Evolutionary conservation across 2,113 vertebrate species (phyloP), one percentile per base, ranked within the genome.

Genomic region (Neogobius melanostomus): DNA sequence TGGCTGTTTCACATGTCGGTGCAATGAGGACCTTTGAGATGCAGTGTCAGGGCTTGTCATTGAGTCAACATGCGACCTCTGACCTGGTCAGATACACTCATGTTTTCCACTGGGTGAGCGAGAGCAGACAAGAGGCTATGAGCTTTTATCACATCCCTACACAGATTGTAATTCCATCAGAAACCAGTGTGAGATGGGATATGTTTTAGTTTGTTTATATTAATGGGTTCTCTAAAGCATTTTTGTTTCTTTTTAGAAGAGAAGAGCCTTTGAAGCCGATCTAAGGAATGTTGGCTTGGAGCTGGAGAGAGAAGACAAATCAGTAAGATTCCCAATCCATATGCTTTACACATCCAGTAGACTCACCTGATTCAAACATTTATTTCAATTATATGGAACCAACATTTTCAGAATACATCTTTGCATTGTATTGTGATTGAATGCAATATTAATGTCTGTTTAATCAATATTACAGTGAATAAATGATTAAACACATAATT

Each of bases 291-390:
- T 92, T n/a, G 98, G 98, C 57, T 92, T 99, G 88, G 94, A 97
- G 71, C 90, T 98, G 75, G 96, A 99, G 92, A 94, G 85, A 0
- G 96, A 99, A 90, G 94, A 97, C 82, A 99, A 97, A 91, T 93
- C 85, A 76, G 98, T 99, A 72, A 91, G 90, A 71, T 56, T n/a
- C 11, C 50, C 12, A 12, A 62, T 11, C 62, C 12, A 56, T 17
- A 56, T 56, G 9, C 28, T 36, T 36, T 10, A 50, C 2, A 14
- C 11, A 49, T 11, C 14, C n/a, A 17, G 51, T 16, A 56, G 1
- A 28, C 28, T 28, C 16, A 28, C 10, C 53, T 56, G 14, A 51
- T 51, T 15, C 15, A 51, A 51, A n/a, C 50, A 51, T 51, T 7
- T 7, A 51, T 51, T 51, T 51, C n/a, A 15, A 15, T n/a, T 5